Evolutionary conservation across 2,797 vertebrate genomes (phyloP).

Genomic region (Sarcophilus harrisii): DNA sequence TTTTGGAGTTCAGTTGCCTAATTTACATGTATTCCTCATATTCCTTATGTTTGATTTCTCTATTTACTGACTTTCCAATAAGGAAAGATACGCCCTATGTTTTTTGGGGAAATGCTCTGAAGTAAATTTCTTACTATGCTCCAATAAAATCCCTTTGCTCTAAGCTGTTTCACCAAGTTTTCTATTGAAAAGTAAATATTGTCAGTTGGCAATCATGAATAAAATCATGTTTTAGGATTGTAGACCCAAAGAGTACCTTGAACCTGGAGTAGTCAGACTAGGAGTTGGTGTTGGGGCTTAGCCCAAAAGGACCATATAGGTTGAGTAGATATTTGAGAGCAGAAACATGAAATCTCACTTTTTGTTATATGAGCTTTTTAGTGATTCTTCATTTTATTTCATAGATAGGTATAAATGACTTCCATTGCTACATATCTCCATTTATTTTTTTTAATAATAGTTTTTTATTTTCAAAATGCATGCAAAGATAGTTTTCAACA

Average conservation of each 20-base stretch:
- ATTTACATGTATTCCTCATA: not conserved
- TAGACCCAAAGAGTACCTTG: not conserved
- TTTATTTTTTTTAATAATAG: not conserved
- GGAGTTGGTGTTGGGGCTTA: not conserved
- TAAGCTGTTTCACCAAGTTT: not conserved
- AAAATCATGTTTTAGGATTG: not conserved
- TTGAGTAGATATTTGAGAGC: not conserved
- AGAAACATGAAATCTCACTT: not conserved
- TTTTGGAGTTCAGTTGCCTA: not conserved
- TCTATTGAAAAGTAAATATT: not conserved
- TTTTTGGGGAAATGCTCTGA: not conserved
- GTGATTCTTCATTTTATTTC: too few relatives aligned
- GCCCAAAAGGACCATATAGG: not conserved
- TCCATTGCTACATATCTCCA: not conserved
- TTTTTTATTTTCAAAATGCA: too few relatives aligned
- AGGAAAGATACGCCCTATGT: not conserved
- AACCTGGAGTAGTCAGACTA: not conserved
- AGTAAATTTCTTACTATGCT: not conserved
- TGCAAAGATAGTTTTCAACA: too few relatives aligned
- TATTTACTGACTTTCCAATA: not conserved
- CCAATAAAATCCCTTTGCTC: not conserved
- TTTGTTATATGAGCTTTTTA: not conserved
- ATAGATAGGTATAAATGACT: too few relatives aligned
- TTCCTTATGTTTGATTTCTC: not conserved
- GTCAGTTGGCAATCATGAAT: not conserved